Conservation (phyloP, 2,113 vertebrate species). For the Nibea coibor region DNA sequence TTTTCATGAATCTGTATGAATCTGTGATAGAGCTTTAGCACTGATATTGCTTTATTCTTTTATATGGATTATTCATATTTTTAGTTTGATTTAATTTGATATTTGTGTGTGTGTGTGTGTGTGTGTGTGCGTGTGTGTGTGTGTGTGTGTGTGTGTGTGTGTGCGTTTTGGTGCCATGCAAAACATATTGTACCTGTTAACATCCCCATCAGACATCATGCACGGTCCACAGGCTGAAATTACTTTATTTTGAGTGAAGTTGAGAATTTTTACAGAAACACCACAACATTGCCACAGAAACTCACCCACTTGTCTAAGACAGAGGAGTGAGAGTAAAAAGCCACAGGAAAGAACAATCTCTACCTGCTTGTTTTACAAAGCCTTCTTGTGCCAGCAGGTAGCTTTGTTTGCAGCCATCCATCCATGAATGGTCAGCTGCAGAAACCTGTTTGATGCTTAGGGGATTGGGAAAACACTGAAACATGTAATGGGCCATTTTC, state of each 20-base stretch:
- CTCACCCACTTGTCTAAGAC: background rate
- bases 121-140: background rate
- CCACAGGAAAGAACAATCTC: background rate
- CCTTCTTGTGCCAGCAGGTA: background rate
- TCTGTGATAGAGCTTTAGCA: background rate
- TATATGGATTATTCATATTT: too few relatives aligned
- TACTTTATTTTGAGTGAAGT: too few relatives aligned
- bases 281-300: too few relatives aligned
- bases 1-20: background rate
- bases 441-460: background rate
- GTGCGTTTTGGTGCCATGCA: background rate
- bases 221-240: too few relatives aligned
- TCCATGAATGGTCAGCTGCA: background rate
- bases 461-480: slow-evolving; percentile 18
- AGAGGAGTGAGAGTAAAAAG: background rate
- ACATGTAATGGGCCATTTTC: slow-evolving; percentile 14
- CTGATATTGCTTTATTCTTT: too few relatives aligned
- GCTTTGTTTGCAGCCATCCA: background rate
- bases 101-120: background rate
- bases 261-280: too few relatives aligned
- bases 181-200: too few relatives aligned
- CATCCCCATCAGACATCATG: too few relatives aligned
- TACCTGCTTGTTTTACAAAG: slow-evolving; percentile 6
- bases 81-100: too few relatives aligned
- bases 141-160: background rate